A percentile compares a stretch with the other conserved stretches of the same genome.
phyloP scores from a whole-genome alignment of 1,140 invertebrate species.

The Apis mellifera region Amel_HAv3.1 CM009931.2:25609001-25609500 shows the following conservation, averaged over 20 bases:
- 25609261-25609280: constrained; percentile 25
- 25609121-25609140: not conserved
- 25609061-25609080: constrained; percentile 37
- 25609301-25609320: constrained; percentile 55
- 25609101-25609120: too few relatives aligned
- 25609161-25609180: too few relatives aligned
- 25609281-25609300: constrained; percentile 49
- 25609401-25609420: constrained; percentile 69
- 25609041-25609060: constrained; percentile 36
- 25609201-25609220: too few relatives aligned
- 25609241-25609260: not conserved
- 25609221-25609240: not conserved
- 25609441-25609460: constrained; percentile 64
- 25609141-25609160: too few relatives aligned
- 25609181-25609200: too few relatives aligned
- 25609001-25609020: not conserved
- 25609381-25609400: constrained; percentile 65
- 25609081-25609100: not conserved
- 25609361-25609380: constrained; percentile 46
- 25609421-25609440: constrained; percentile 59
- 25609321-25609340: constrained; percentile 10
- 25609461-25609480: constrained; percentile 66
- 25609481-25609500: constrained; percentile 8
- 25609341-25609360: constrained; percentile 33
- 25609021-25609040: constrained; percentile 43